Base-by-base conservation (phyloP, 2,888 invertebrate species). In the Cephonodes hylas region DNA sequence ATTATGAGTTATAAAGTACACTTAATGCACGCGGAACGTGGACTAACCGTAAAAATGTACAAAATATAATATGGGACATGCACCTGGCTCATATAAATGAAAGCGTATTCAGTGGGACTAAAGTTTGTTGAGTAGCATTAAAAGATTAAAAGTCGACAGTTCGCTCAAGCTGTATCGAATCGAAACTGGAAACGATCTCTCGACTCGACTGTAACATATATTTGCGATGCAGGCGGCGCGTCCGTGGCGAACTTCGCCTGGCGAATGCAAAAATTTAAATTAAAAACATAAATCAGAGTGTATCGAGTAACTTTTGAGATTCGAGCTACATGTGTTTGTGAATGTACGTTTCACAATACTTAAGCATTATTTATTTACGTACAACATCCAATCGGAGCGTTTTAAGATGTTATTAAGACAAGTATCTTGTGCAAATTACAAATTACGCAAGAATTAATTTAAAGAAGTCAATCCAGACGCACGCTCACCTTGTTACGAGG, bases 251-350 rank as follows among this genome's bases (percentile, higher is more conserved):
- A 91, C 85, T 91, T 88, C 84, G 90, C 86, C 86, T 72, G 82
- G 87, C 86, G 91, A 91, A 92, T 93, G 93, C 91, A 92, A 92
- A 93, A 93, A 93, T 93, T 93, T 93, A 93, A 93, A 93, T 93
- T 93, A 93, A 93, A 93, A 93, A 85, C 93, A 93, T 93, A 93
- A 93, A 93, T 93, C 93, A 93, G 90, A 87, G 85, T 85, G 86
- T 91, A 91, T 92, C 90, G 92, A 90, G 89, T 86, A 89, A 91
- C 83, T 92, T 89, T 87, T 81, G 86, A 85, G 88, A 89, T 88
- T 85, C 86, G 88, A 86, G 88, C 82, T 86, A 86, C 53, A 31
- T 53, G 31, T 10, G 31, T 53, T 89, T 90, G 85, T 85, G 82
- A 86, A 83, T 86, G 82, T 80, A 79, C 79, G 81, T 80, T 53